Conservation (phyloP, 2,113 vertebrate genomes). For the Eptesicus fuscus region DNA sequence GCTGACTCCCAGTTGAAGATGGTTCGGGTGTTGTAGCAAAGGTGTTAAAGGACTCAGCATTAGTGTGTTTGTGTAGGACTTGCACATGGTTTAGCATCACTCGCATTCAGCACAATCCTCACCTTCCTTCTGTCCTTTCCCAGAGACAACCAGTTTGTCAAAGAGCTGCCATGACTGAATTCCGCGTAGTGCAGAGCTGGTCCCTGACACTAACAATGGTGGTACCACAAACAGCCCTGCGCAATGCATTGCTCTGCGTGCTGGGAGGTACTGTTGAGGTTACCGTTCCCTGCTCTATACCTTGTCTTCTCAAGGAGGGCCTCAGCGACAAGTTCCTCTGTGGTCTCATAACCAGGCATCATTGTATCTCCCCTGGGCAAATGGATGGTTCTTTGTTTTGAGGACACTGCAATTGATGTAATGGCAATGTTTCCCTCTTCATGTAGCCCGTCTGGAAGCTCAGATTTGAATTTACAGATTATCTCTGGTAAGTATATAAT, state of each 20-base stretch:
- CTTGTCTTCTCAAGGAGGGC: not conserved
- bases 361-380: conserved; percentile 3
- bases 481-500: not conserved
- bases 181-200: not conserved
- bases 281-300: not conserved
- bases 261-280: not conserved
- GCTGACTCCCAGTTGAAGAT: not conserved
- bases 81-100: not conserved
- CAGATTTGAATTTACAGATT: conserved; percentile 1
- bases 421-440: conserved; percentile 12
- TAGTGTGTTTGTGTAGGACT: not conserved
- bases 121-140: not conserved
- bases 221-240: not conserved
- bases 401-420: not conserved
- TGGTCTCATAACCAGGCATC: conserved; percentile 22
- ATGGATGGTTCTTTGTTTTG: conserved; percentile 36
- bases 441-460: not conserved
- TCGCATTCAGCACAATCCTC: not conserved
- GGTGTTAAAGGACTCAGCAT: not conserved
- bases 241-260: not conserved
- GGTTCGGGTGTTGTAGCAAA: not conserved
- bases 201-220: not conserved
- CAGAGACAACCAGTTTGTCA: not conserved
- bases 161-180: not conserved
- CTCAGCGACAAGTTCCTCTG: not conserved